phyloP scores from a whole-genome alignment of 2,888 invertebrate species.

The Ethmia dodecea region DNA sequence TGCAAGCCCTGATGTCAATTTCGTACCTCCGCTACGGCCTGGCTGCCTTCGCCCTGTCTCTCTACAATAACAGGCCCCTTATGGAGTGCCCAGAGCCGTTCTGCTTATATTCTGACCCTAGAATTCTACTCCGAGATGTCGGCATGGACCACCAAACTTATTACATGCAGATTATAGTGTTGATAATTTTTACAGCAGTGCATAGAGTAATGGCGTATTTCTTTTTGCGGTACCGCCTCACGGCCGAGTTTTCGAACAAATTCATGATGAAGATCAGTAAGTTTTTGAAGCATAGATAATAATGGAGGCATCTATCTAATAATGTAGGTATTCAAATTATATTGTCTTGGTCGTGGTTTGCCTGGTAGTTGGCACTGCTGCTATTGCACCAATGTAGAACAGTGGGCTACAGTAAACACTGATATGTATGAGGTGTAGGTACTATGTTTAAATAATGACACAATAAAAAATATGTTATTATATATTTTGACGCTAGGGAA shows the following conservation, averaged over 20 bases:
- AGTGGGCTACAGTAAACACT: too few species aligned
- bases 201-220: conserved; percentile 75
- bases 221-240: conserved; percentile 76
- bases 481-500: too few species aligned
- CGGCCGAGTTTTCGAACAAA: conserved; percentile 73
- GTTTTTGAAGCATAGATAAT: conserved; percentile 68
- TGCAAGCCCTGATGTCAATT: conserved; percentile 74
- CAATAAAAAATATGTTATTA: too few species aligned
- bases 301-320: too few species aligned
- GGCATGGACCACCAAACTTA: conserved; percentile 76
- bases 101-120: conserved; percentile 77
- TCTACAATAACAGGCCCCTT: conserved; percentile 77
- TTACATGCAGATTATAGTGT: conserved; percentile 72
- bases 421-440: too few species aligned
- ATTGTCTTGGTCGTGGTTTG: too few species aligned
- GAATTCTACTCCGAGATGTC: conserved; percentile 80
- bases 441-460: too few species aligned
- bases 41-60: conserved; percentile 76
- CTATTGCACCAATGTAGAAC: too few species aligned
- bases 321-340: too few species aligned
- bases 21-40: conserved; percentile 84
- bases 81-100: conserved; percentile 79
- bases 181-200: conserved; percentile 75
- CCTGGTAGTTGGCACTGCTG: too few species aligned
- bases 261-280: conserved; percentile 75